Base-by-base conservation (phyloP, 2,888 invertebrate species). In the Amblyjoppa proteus region DNA sequence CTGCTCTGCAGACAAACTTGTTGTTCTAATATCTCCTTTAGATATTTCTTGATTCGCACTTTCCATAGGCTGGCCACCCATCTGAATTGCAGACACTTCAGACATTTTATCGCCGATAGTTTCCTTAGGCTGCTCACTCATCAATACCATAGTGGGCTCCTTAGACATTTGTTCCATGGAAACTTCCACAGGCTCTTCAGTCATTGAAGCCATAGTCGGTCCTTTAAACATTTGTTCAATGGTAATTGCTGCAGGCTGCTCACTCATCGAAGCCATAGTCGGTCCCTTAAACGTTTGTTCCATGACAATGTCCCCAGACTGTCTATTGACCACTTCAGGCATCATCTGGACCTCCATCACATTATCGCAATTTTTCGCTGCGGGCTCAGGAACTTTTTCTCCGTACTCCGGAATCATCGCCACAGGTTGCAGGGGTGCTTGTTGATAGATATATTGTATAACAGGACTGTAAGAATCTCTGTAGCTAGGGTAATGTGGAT, bases 391-490 rank as follows among this genome's bases (percentile, higher is more conserved):
- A 77, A 64, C 25, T n/a, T n/a, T 71, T 71, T 49, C 25, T 20
- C 49, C 56, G 4, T 51, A n/a, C 38, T 61, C 34, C 1, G 56
- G 34, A 53, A 66, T 31, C 41, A 49, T 31, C 16, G 38, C 16
- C 51, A 77, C 11, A 3, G 41, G 3, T n/a, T 45, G 28, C n/a
- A 49, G n/a, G 5, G 77, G 78, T 13, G 56, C 49, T 68, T 83
- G 83, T 56, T 58, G 78, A 45, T 78, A 68, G 49, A 83, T 38
- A 49, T 73, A 83, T 53, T 68, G 61, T n/a, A 79, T 73, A 11
- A 78, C 51, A 31, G 77, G 69, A 83, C 68, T 49, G 28, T 78
- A 53, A 45, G 58, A 11, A 13, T 38, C 31, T 25, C 38, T 51
- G n/a, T 38, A 66, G 16, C 31, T 74, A 45, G 73, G 58, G 51